Base-by-base conservation (phyloP, 92 coral and sea anemone genomes). In the Paramuricea clavata region DNA sequence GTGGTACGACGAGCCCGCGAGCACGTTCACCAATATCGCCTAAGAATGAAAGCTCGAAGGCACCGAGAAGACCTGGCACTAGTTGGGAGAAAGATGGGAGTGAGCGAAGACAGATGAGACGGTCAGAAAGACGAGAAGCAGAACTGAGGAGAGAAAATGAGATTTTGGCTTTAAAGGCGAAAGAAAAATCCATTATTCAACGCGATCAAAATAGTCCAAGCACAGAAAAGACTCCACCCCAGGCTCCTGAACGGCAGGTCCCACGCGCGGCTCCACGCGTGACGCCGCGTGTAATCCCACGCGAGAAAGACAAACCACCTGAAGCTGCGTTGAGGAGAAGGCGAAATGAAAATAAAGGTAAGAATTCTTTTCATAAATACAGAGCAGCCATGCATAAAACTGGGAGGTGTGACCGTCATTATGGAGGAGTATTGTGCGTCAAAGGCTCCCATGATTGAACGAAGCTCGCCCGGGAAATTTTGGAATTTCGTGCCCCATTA, bases 41-140 rank as follows among this genome's bases (percentile, higher is more conserved):
- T 49, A 32, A 56, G 2, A 60, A 76, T 76, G 42, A 76, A 12
- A 56, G 26, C 13, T 2, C 72, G 22, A 30, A 2, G 26, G 50
- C 82, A 54, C 10, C 28, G 12, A 26, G 82, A 54, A 50, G 82
- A 31, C 30, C 82, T 13, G 68, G 68, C 31, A 25, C 25, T 43
- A 74, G 33, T 54, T 76, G 82, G 82, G 82, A 54, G 22, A 76
- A 43, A 25, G 82, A 54, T 54, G 43, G 82, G 0, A 54, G 43
- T 54, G 82, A 49, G 52, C 82, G 82, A 28, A 50, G 68, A 76
- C 82, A 76, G 50, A 76, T 76, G 39, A 50, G 82, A 76, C 65
- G 82, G 16, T 76, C 82, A 30, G 82, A 76, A 32, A 76, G 82
- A 76, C 35, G 82, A 16, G 82, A 76, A 22, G 82, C 82, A 17